Base-by-base conservation (phyloP, 2,113 vertebrate genomes). In the Saimiri boliviensis region DNA sequence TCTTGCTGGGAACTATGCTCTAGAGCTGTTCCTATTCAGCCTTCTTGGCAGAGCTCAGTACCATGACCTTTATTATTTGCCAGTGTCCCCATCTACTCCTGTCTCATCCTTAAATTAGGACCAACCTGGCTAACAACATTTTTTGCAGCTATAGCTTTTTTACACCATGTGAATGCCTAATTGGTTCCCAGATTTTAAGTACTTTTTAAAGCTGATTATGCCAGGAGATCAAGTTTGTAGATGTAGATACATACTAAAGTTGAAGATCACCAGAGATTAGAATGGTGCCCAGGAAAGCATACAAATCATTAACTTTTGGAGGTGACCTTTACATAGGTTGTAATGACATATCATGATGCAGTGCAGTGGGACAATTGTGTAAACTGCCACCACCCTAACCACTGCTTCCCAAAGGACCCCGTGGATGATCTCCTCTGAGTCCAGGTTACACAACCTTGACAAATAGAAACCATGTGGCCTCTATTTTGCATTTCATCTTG, bases 401-500 rank as follows among this genome's bases (percentile, higher is more conserved):
- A 40, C 45, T 58, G 35, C 12, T 93, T 93, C 71, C 90, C 66
- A n/a, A 47, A 86, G 35, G 2, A 0, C 12, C n/a, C 52, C 35
- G 3, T 25, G 1, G 20, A 35, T 35, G n/a, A 58, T 14, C 8
- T 85, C 30, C 45, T 88, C 3, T 68, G 52, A 94, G 11, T 85
- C 60, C 71, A 37, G 40, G 40, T 96, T 66, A 91, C 1, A 82
- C 37, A 89, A 32, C 3, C 73, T 56, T 60, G 73, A 83, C 12
- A 42, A 85, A 94, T 4, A 56, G 95, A 87, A 95, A 35, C 12
- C 42, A 84, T 0, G 27, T 68, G 37, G n/a, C 23, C 47, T 86
- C 81, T 25, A 54, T 79, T 93, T 81, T 71, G 37, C n/a, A 73
- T 92, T 96, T 89, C 35, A 66, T 79, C 68, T 92, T 76, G 19